Evolutionary conservation across 1,140 invertebrate species (phyloP).

Genomic region (Drosophila fuyamai): DNA sequence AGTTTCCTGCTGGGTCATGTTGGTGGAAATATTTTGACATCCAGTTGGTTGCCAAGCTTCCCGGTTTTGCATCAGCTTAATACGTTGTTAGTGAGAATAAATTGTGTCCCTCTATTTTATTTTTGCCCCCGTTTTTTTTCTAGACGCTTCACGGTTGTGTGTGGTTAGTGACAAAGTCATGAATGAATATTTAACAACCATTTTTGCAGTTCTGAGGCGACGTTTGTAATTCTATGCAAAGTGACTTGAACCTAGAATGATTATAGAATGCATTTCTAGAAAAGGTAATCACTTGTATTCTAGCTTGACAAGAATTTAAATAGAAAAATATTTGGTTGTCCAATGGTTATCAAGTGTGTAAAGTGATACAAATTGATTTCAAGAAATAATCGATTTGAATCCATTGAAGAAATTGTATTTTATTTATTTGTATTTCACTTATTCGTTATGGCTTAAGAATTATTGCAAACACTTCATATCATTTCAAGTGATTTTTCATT

Average conservation of each 20-base stretch:
- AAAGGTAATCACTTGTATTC: background rate
- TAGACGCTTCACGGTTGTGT: slow-evolving; percentile 6
- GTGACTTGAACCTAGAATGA: slow-evolving; percentile 18
- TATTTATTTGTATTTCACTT: slow-evolving; percentile 66
- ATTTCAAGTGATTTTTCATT: slow-evolving; percentile 40
- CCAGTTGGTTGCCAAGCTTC: slow-evolving; percentile 29
- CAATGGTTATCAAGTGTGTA: background rate
- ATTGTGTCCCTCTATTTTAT: slow-evolving; percentile 6
- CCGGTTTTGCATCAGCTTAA: slow-evolving; percentile 21
- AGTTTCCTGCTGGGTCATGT: slow-evolving; percentile 27
- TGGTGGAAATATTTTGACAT: slow-evolving; percentile 45
- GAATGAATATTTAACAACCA: slow-evolving; percentile 79
- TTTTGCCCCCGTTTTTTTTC: background rate
- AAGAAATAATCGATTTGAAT: slow-evolving; percentile 16
- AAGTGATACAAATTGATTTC: background rate
- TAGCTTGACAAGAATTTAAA: background rate
- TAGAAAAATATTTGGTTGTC: background rate
- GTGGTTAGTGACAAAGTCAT: slow-evolving; percentile 61
- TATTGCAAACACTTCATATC: slow-evolving; percentile 63
- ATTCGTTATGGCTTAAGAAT: slow-evolving; percentile 57
- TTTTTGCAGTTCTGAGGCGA: slow-evolving; percentile 61
- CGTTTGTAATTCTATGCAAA: slow-evolving; percentile 61
- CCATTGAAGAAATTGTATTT: slow-evolving; percentile 64
- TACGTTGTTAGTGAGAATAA: slow-evolving; percentile 47
- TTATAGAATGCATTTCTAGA: slow-evolving; percentile 8